A percentile compares a stretch with the other conserved stretches of the same genome.
phyloP scores from a whole-genome alignment of 2,888 invertebrate genomes.

The Pteria penguin region DNA sequence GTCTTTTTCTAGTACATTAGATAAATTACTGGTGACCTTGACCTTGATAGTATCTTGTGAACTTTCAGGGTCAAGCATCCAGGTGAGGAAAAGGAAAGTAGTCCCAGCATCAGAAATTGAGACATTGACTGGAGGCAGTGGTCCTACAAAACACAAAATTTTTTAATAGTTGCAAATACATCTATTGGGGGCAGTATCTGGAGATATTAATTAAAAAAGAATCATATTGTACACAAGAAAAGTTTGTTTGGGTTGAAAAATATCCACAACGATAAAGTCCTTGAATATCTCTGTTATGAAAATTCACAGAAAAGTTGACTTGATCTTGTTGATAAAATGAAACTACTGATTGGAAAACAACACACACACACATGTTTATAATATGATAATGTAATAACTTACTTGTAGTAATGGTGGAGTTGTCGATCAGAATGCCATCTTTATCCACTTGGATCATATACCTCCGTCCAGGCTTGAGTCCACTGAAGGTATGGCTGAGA shows the following conservation, averaged over 20 bases:
- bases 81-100: constrained; percentile 53
- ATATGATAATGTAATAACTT: no score
- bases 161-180: no score
- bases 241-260: no score
- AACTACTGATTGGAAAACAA: no score
- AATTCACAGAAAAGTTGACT: no score
- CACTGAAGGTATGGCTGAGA: constrained; percentile 2
- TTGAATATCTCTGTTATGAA: no score
- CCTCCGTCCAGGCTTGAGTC: constrained; percentile 32
- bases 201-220: no score
- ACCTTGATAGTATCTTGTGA: constrained; percentile 48
- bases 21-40: constrained; percentile 25
- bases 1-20: constrained; percentile 24
- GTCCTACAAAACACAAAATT: constrained; percentile 54
- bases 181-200: no score
- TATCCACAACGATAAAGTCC: no score
- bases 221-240: no score
- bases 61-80: constrained; percentile 53
- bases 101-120: constrained; percentile 59
- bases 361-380: no score
- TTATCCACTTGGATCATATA: constrained; percentile 26
- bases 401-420: constrained; percentile 32
- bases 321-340: no score
- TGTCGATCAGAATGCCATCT: constrained; percentile 25
- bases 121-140: constrained; percentile 54